Evolutionary conservation across 2,888 invertebrate genomes (phyloP), one percentile per base, ranked within the genome.

Genomic region (Arge pagana): DNA sequence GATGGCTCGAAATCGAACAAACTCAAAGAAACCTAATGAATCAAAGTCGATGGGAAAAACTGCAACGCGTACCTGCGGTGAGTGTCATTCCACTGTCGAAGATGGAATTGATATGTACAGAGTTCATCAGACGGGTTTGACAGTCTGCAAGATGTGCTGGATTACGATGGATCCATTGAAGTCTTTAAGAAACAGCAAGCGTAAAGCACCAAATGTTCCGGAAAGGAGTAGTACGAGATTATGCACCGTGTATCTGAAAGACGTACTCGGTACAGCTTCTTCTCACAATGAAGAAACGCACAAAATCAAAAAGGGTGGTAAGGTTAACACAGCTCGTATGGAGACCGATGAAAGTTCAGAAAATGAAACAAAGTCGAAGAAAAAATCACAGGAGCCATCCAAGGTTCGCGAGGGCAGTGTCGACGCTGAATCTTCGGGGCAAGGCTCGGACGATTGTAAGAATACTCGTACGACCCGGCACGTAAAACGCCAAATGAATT

Each of bases 121-220:
- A 56, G 61, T 65, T 53, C 64, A 71, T 39, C 57, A 57, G 13
- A 68, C 69, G 1, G 67, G 65, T n/a, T 15, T 52, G n/a, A 68
- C 58, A 1, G 64, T 73, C 0, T 76, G 76, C 52, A 71, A 66
- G 50, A 55, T 52, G 13, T 75, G 75, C 57, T 74, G 68, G 71
- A 48, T 61, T 4, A 63, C 56, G 3, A 63, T 58, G 41, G 67
- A 71, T 54, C 65, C 62, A 0, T 53, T 15, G 35, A 59, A 19
- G 35, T 49, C 37, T 4, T 21, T 3, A n/a, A 23, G 39, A 15
- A 30, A 11, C 21, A 52, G 56, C 8, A 60, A 61, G 24, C 40
- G 42, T 1, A 59, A 48, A 13, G 48, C 54, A 6, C 48, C 54
- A 7, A 24, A 7, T 4, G 10, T 23, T 1, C 39, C 42, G 5